Conservation (phyloP, 2,888 invertebrate species). For the Lobophora halterata region DNA sequence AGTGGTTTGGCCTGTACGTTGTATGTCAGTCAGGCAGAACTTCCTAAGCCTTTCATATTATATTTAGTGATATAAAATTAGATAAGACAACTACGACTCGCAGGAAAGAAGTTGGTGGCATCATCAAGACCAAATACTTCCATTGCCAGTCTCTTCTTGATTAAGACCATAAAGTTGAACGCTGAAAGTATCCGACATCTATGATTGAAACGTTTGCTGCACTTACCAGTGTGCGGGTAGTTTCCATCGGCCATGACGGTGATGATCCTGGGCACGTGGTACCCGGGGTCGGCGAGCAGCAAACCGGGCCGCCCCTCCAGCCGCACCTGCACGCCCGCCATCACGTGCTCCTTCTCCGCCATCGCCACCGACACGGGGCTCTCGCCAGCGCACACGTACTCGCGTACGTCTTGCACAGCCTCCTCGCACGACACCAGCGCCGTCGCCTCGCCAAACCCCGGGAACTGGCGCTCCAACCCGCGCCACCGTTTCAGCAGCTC, state of each 20-base stretch:
- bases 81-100: no score
- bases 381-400: constrained; percentile 78
- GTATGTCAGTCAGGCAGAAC: no score
- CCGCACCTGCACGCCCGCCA: constrained; percentile 87
- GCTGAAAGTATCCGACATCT: no score
- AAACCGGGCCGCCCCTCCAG: constrained; percentile 88
- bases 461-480: constrained; percentile 81
- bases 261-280: constrained; percentile 92
- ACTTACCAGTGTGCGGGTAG: constrained; percentile 90
- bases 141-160: no score
- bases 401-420: constrained; percentile 82
- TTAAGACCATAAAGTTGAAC: no score
- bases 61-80: no score
- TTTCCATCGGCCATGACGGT: constrained; percentile 92
- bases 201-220: no score
- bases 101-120: no score
- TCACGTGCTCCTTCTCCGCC: constrained; percentile 93
- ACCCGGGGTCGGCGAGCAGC: constrained; percentile 93
- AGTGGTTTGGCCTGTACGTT: no score
- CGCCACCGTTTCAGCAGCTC: constrained; percentile 86
- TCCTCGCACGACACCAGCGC: constrained; percentile 93
- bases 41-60: no score
- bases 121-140: no score
- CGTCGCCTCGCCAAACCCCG: constrained; percentile 83
- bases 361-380: constrained; percentile 80